phyloP scores from a whole-genome alignment of 2,888 invertebrate species.

The Oscheius myriophilus region DNA sequence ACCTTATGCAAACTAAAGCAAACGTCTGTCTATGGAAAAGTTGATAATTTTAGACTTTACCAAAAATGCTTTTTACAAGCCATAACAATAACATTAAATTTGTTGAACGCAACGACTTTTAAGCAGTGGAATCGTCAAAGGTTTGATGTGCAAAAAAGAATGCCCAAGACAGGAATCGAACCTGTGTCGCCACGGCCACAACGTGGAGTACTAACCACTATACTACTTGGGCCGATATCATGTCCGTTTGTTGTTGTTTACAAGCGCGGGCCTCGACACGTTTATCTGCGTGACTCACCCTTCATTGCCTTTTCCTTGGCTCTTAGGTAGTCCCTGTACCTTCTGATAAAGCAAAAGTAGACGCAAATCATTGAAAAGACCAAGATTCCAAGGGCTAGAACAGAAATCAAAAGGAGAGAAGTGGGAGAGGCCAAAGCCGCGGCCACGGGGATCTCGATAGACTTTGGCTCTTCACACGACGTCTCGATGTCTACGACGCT shows the following conservation, averaged over 20 bases:
- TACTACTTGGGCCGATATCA: conserved; percentile 37
- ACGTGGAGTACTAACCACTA: conserved; percentile 65
- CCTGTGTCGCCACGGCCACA: conserved; percentile 62
- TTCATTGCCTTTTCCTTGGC: conserved; percentile 32
- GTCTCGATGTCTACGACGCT: conserved; percentile 19
- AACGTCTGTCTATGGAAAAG: too few relatives aligned
- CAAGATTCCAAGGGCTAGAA: conserved; percentile 13
- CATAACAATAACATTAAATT: too few relatives aligned
- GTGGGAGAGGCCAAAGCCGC: conserved; percentile 1
- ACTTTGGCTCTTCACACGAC: conserved; percentile 9
- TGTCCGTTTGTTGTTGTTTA: too few relatives aligned
- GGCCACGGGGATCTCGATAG: conserved; percentile 8
- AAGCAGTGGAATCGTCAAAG: too few relatives aligned
- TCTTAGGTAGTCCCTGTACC: conserved; percentile 39
- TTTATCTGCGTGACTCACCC: conserved; percentile 11
- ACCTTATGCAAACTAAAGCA: too few relatives aligned
- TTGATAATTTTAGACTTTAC: too few relatives aligned
- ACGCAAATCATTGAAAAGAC: conserved; percentile 27
- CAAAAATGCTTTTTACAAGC: too few relatives aligned
- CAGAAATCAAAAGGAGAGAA: conserved; percentile 11
- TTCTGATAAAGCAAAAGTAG: conserved; percentile 53
- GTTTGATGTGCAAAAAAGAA: too few relatives aligned
- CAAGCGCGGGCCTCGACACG: not conserved
- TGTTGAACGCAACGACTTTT: too few relatives aligned
- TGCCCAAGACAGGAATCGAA: conserved; percentile 50